Evolutionary conservation across 2,797 vertebrate species (phyloP).

Genomic region (Malacoraja senta): DNA sequence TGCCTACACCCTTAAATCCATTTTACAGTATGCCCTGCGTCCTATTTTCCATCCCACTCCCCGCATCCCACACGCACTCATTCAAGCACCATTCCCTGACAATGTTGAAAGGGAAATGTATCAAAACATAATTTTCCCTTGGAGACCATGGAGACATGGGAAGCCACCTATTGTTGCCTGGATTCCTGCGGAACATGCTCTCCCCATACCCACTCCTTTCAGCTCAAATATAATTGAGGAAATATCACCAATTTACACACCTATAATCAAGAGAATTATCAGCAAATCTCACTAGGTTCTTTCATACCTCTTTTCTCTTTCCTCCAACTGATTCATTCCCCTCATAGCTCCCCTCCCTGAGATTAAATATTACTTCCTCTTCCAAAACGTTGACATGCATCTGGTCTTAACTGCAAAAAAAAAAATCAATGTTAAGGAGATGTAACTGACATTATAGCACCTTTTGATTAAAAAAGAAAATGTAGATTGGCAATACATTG

Average conservation of each 20-base stretch:
- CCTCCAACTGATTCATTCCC: background rate
- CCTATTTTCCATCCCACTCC: background rate
- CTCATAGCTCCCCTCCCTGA: background rate
- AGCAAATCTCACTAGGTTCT: background rate
- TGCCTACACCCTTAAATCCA: background rate
- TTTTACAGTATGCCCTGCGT: background rate
- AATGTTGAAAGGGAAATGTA: background rate
- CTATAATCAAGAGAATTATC: background rate
- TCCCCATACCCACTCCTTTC: background rate
- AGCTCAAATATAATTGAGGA: background rate
- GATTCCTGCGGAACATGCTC: background rate
- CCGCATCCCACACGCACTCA: too few species aligned
- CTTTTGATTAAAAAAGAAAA: background rate
- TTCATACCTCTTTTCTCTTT: background rate
- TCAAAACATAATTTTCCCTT: background rate
- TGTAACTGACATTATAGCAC: background rate
- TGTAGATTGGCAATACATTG: background rate
- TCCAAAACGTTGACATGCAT: background rate
- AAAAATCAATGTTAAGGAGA: background rate
- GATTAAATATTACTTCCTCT: background rate
- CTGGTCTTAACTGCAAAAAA: background rate
- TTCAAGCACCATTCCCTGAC: background rate
- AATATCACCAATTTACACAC: background rate
- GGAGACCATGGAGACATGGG: background rate
- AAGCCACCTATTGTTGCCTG: background rate